Conservation (phyloP, 1,140 invertebrate species). For the Musca vetustissima region DNA sequence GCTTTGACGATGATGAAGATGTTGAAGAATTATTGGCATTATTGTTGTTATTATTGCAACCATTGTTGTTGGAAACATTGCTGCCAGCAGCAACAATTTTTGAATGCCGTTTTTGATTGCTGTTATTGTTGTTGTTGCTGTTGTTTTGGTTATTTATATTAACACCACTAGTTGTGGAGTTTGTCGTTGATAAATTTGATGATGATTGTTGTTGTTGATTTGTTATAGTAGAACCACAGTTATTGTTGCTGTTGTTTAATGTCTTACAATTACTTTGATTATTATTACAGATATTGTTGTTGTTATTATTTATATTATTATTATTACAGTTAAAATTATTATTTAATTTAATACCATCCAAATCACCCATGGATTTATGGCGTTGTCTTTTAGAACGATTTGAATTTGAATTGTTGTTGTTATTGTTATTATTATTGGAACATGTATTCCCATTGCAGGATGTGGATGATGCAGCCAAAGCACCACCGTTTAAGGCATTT, state of each 20-base stretch:
- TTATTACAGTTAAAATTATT: constrained; percentile 36
- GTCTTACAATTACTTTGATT: constrained; percentile 38
- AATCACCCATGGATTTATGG: constrained; percentile 66
- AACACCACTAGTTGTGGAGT: constrained; percentile 1
- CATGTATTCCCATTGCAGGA: constrained; percentile 16
- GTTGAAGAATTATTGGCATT: constrained; percentile 19
- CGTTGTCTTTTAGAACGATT: constrained; percentile 56
- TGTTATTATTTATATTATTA: constrained; percentile 19
- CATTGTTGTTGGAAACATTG: constrained; percentile 32
- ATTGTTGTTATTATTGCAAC: constrained; percentile 31
- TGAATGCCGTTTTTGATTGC: constrained; percentile 27
- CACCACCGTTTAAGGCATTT: constrained; percentile 26
- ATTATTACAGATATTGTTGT: constrained; percentile 13
- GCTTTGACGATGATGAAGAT: constrained; percentile 27
- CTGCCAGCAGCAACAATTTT: constrained; percentile 28
- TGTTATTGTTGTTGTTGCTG: neutral
- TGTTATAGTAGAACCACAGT: constrained; percentile 19
- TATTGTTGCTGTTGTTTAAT: constrained; percentile 24
- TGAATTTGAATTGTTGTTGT: constrained; percentile 26
- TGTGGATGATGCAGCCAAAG: neutral
- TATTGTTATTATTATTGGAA: constrained; percentile 25
- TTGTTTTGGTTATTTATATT: neutral
- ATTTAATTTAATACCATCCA: constrained; percentile 56
- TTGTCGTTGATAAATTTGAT: constrained; percentile 6
- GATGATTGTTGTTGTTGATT: constrained; percentile 17